These are phyloP conservation scores for Engraulis encrasicolus DNA, from an alignment of 2,113 vertebrate genomes.

Conservation along the genomic window DNA sequence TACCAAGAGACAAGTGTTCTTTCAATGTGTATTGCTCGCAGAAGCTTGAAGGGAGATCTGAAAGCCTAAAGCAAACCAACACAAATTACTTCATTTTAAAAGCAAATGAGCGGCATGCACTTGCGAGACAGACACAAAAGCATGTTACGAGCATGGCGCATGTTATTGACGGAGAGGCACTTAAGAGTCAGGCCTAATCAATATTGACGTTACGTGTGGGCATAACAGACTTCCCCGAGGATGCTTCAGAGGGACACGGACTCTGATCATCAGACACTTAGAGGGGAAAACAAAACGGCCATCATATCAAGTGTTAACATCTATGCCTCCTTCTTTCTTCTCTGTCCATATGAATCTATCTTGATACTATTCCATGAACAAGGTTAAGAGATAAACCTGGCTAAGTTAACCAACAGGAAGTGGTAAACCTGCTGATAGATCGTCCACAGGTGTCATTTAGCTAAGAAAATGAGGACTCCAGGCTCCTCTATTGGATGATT, in stretches of 20 bases:
- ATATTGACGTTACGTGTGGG: neutral
- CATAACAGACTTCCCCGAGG: neutral
- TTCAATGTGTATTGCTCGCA: neutral
- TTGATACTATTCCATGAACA: too few species aligned
- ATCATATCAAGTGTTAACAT: neutral
- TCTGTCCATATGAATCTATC: too few species aligned
- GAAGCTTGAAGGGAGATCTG: neutral
- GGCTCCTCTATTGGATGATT: too few species aligned
- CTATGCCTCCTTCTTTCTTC: neutral
- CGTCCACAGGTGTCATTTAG: too few species aligned
- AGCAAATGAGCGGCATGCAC: neutral
- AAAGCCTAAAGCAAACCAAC: neutral
- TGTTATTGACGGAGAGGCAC: neutral
- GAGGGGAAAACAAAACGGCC: neutral
- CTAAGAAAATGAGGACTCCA: too few species aligned
- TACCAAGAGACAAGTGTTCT: neutral
- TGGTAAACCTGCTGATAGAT: too few species aligned
- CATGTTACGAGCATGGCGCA: neutral
- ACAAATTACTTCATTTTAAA: neutral
- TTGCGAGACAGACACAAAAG: neutral
- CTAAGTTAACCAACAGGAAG: too few species aligned
- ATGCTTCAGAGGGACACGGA: neutral
- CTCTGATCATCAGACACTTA: neutral
- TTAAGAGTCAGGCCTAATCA: neutral
- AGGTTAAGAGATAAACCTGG: too few species aligned